A percentile compares a stretch with the other conserved stretches of the same genome.
Conservation (phyloP, 2,113 vertebrate genomes). For the Ascaphus truei region DNA sequence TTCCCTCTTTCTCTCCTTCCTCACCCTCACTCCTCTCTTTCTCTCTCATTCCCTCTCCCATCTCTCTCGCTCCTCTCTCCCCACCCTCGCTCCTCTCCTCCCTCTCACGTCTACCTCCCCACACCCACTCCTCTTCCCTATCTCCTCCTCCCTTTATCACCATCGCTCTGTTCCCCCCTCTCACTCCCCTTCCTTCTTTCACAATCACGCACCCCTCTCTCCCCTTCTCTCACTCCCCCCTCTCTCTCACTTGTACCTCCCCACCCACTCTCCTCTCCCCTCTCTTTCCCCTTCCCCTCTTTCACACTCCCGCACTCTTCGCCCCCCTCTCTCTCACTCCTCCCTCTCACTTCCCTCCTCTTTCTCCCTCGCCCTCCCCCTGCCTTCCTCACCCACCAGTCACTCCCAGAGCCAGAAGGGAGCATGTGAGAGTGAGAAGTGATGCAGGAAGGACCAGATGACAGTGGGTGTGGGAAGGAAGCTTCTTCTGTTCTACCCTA, state of each 20-base stretch:
- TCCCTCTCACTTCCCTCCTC: not conserved
- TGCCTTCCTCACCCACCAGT: not conserved
- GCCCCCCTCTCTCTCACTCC: not conserved
- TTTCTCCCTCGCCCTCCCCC: too few species aligned
- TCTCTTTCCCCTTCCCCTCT: too few species aligned
- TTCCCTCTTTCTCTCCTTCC: too few species aligned
- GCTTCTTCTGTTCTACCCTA: too few species aligned
- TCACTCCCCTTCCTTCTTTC: not conserved
- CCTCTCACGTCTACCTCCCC: too few species aligned
- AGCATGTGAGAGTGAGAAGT: too few species aligned
- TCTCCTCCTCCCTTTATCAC: not conserved
- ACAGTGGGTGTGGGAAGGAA: too few species aligned
- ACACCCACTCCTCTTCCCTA: not conserved
- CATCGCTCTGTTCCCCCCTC: not conserved
- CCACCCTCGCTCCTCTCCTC: not conserved
- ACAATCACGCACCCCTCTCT: not conserved
- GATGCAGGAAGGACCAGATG: too few species aligned
- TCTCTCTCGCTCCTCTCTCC: slow-evolving; percentile 24
- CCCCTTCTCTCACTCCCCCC: not conserved
- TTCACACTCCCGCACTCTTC: not conserved
- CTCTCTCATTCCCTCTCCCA: not conserved
- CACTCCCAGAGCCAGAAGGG: too few species aligned
- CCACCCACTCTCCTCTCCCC: too few species aligned
- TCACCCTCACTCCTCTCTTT: slow-evolving; percentile 18
- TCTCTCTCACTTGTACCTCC: not conserved